phyloP scores from a whole-genome alignment of 2,797 vertebrate species.

The Danio jaintianensis region DNA sequence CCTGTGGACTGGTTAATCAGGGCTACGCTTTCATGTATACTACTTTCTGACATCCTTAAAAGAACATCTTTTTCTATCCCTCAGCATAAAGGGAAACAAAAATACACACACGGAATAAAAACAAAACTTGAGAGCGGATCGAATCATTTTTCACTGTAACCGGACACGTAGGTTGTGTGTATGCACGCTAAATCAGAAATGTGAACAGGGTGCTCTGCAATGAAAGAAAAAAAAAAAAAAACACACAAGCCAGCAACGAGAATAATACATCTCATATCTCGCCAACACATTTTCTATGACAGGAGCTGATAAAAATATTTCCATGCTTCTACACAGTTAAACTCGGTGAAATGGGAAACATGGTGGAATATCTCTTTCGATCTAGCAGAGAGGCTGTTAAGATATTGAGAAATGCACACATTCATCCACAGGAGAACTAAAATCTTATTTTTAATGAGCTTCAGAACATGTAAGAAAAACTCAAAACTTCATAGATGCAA shows the following conservation, averaged over 20 bases:
- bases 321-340: constrained; percentile 23
- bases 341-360: constrained; percentile 29
- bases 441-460: constrained; percentile 24
- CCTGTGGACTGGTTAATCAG: constrained; percentile 22
- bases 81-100: constrained; percentile 7
- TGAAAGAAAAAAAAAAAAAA: neutral
- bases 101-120: constrained; percentile 21
- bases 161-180: constrained; percentile 7
- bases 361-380: constrained; percentile 2
- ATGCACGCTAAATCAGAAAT: neutral
- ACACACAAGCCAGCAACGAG: constrained; percentile 17
- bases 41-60: constrained; percentile 6
- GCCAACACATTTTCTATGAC: constrained; percentile 14
- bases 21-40: neutral
- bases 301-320: constrained; percentile 32
- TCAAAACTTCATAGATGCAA: constrained; percentile 4
- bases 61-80: constrained; percentile 33
- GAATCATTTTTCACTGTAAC: constrained; percentile 44
- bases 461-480: neutral
- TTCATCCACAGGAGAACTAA: constrained; percentile 9
- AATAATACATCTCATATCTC: constrained; percentile 27
- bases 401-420: neutral
- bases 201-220: constrained; percentile 9
- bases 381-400: constrained; percentile 1
- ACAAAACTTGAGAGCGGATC: constrained; percentile 21